These are phyloP conservation scores for Drosophila neotestacea DNA, from an alignment of 2,888 invertebrate genomes.

Conservation along the genomic window DNA sequence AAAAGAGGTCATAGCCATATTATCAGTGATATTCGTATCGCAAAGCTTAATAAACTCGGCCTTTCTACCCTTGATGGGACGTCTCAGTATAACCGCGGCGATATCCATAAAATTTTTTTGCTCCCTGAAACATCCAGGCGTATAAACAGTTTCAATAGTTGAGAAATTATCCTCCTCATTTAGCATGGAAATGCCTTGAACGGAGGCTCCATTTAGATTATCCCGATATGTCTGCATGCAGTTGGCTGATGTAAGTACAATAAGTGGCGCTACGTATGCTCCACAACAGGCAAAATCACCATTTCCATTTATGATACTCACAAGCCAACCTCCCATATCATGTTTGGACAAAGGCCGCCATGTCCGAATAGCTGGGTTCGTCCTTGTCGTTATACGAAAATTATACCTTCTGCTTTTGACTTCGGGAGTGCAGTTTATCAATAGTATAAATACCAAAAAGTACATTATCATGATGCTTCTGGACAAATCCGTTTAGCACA, in stretches of 20 bases:
- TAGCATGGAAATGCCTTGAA: background rate
- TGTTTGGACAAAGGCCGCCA: background rate
- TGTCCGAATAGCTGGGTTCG: background rate
- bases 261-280: constrained; percentile 14
- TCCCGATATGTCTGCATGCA: constrained; percentile 11
- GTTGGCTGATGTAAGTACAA: constrained; percentile 18
- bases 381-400: background rate
- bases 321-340: constrained; percentile 18
- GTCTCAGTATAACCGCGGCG: background rate
- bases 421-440: background rate
- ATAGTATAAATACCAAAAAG: background rate
- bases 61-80: constrained; percentile 6
- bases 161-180: constrained; percentile 6
- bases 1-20: constrained; percentile 1
- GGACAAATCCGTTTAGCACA: background rate
- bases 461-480: constrained; percentile 1
- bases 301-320: constrained; percentile 6
- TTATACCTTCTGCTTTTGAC: background rate
- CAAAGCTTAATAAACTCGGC: constrained; percentile 23
- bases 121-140: background rate
- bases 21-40: background rate
- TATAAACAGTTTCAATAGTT: constrained; percentile 1
- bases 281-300: constrained; percentile 25
- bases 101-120: constrained; percentile 12
- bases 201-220: background rate